Evolutionary conservation across 2,113 vertebrate species (phyloP).

Genomic region (Brienomyrus brachyistius): DNA sequence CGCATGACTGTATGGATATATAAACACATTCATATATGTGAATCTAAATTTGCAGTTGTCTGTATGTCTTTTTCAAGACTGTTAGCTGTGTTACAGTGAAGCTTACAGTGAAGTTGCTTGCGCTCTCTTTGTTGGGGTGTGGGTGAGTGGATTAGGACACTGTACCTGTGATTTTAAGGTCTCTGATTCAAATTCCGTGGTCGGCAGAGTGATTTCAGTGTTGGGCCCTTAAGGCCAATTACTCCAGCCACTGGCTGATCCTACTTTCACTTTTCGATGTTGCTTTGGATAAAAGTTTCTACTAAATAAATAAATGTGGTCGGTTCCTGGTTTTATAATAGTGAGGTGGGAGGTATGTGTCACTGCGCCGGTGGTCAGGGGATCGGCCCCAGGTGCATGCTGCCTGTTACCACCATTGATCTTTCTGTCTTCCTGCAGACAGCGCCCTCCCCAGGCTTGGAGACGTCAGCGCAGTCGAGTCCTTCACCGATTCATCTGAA

Average conservation of each 20-base stretch:
- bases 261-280: neutral
- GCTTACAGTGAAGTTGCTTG: neutral
- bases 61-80: neutral
- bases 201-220: neutral
- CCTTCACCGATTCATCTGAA: constrained; percentile 69
- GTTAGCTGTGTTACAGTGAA: neutral
- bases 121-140: neutral
- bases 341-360: neutral
- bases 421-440: constrained; percentile 43
- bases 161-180: neutral
- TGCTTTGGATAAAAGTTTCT: neutral
- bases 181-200: neutral
- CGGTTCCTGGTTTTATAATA: neutral
- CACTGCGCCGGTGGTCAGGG: neutral
- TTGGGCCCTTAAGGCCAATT: neutral
- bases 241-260: neutral
- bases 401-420: too few species aligned
- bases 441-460: constrained; percentile 43
- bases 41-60: neutral
- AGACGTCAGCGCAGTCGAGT: constrained; percentile 44
- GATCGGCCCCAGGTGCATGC: too few species aligned
- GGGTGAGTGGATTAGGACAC: neutral
- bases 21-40: neutral
- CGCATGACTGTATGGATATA: neutral
- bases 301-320: neutral